Conservation (phyloP, 2,797 vertebrate species). For the Periparus ater region DNA sequence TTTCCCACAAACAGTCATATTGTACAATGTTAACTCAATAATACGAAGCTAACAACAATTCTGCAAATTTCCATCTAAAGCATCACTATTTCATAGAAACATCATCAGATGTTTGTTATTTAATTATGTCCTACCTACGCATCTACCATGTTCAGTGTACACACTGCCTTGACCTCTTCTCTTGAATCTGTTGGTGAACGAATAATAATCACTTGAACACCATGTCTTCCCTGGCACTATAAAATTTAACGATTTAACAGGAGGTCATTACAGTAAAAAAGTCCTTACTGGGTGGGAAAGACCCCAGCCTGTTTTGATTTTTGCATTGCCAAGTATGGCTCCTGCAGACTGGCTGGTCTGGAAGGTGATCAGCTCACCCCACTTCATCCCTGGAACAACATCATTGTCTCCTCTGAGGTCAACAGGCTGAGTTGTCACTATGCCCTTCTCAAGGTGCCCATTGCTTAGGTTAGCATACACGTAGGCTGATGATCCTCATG, state of each 20-base stretch:
- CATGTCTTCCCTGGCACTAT: background rate
- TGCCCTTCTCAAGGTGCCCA: background rate
- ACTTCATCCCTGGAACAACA: background rate
- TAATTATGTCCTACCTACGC: background rate
- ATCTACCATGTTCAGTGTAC: background rate
- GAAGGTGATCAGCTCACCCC: background rate
- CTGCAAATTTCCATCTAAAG: background rate
- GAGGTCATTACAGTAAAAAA: background rate
- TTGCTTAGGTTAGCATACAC: background rate
- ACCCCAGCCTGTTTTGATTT: background rate
- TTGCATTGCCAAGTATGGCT: background rate
- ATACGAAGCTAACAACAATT: slow-evolving; percentile 11
- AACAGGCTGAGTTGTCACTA: background rate
- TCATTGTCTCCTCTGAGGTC: background rate
- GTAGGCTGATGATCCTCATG: background rate
- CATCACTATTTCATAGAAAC: background rate
- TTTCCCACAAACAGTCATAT: background rate
- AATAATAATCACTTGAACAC: background rate
- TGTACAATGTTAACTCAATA: slow-evolving; percentile 38
- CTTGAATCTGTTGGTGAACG: background rate
- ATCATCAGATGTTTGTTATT: background rate
- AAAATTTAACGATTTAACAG: background rate
- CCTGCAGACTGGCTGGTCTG: background rate
- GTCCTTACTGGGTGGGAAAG: background rate
- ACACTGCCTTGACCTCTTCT: background rate